Evolutionary conservation across 2,888 invertebrate species (phyloP).

Genomic region (Acrobasis suavella): DNA sequence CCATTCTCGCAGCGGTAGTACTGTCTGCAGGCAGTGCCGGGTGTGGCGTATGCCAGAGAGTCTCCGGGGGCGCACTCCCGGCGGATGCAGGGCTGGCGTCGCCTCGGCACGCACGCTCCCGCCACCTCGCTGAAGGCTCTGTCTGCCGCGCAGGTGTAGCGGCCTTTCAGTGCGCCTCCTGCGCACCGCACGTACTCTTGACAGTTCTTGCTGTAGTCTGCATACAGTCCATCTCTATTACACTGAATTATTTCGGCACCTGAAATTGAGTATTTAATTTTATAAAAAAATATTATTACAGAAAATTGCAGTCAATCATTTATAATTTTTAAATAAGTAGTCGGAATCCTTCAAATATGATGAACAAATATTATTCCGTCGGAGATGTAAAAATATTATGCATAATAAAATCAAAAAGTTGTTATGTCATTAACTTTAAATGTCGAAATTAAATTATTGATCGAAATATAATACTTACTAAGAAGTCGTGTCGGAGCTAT

Average conservation of each 20-base stretch:
- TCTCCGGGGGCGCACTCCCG: slow-evolving; percentile 64
- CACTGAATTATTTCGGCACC: slow-evolving; percentile 56
- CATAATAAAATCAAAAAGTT: not conserved
- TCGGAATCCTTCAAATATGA: not conserved
- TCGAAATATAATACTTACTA: slow-evolving; percentile 50
- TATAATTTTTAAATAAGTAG: not conserved
- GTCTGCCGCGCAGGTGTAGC: slow-evolving; percentile 64
- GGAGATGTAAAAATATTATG: not conserved
- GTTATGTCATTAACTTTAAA: slow-evolving; percentile 1
- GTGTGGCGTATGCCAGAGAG: slow-evolving; percentile 74
- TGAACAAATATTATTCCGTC: not conserved
- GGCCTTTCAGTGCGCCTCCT: slow-evolving; percentile 51
- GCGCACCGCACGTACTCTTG: slow-evolving; percentile 72
- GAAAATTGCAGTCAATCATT: not conserved
- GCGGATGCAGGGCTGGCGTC: slow-evolving; percentile 62
- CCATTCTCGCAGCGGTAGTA: slow-evolving; percentile 83
- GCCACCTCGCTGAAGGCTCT: slow-evolving; percentile 70
- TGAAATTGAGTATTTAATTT: slow-evolving; percentile 34
- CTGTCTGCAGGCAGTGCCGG: slow-evolving; percentile 80
- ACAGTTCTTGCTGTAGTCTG: slow-evolving; percentile 71
- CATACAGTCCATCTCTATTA: slow-evolving; percentile 66
- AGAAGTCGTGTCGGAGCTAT: slow-evolving; percentile 41
- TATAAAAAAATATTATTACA: slow-evolving; percentile 13
- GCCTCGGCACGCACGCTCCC: slow-evolving; percentile 66
- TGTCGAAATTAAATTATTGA: not conserved